Conservation (phyloP, 2,797 vertebrate species). For the Cebuella pygmaea region DNA sequence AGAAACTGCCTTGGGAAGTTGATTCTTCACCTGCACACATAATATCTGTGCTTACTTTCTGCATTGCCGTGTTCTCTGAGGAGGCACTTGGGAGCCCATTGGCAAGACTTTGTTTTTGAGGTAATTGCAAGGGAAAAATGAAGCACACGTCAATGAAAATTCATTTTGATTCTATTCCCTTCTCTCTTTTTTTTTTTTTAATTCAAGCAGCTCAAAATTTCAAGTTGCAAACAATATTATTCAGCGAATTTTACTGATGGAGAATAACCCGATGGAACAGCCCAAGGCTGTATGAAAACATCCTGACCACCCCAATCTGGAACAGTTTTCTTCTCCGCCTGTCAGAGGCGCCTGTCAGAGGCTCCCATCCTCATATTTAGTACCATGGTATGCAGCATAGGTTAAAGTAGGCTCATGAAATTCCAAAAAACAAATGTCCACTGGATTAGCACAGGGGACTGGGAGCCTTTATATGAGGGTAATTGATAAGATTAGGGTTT, state of each 20-base stretch:
- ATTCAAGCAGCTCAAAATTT: not conserved
- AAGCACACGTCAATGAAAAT: constrained; percentile 1
- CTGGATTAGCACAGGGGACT: not conserved
- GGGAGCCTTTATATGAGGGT: not conserved
- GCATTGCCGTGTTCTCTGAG: not conserved
- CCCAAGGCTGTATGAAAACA: not conserved
- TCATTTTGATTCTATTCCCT: constrained; percentile 50
- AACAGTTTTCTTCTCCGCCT: not conserved
- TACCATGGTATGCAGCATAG: not conserved
- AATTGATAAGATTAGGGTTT: not conserved
- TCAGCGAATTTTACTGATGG: not conserved
- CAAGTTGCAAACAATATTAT: constrained; percentile 26
- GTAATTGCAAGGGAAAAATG: constrained; percentile 36
- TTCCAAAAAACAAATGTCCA: not conserved
- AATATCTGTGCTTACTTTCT: constrained; percentile 44
- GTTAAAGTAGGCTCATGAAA: not conserved
- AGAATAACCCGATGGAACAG: not conserved
- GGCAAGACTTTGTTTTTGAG: not conserved
- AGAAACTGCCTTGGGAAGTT: constrained; percentile 11
- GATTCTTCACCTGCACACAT: constrained; percentile 22
- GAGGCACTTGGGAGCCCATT: constrained; percentile 12
- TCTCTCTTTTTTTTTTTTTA: not conserved
- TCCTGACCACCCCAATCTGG: not conserved
- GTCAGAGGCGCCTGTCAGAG: not conserved
- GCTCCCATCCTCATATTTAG: not conserved